A percentile compares a stretch with the other conserved stretches of the same genome.
These are phyloP conservation scores for Drosophila lacteicornis DNA, from an alignment of 1,140 invertebrate species.

Conservation along the genomic window DNA sequence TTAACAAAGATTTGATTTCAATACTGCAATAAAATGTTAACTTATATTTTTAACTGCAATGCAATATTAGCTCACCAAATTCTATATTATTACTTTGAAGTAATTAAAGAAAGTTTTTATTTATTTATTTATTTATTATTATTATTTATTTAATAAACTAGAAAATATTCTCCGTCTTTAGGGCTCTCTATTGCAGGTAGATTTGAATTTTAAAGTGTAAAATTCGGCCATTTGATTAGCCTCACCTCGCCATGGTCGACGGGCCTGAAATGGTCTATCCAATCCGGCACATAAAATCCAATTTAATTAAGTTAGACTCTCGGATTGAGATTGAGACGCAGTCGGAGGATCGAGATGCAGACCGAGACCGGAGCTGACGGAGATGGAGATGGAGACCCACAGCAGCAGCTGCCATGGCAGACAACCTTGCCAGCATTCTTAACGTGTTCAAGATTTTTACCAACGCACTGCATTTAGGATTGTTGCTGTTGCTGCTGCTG, in stretches of 20 bases:
- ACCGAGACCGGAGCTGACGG: conserved; percentile 12
- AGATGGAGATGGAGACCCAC: conserved; percentile 28
- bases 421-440: conserved; percentile 79
- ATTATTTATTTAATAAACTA: no score
- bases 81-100: no score
- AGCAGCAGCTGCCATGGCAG: conserved; percentile 52
- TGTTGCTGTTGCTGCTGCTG: conserved; percentile 32
- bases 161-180: no score
- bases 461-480: conserved; percentile 65
- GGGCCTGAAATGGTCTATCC: conserved; percentile 51
- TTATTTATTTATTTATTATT: no score
- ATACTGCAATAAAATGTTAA: no score
- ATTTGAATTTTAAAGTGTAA: conserved; percentile 5
- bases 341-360: conserved; percentile 42
- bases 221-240: conserved; percentile 67
- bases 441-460: conserved; percentile 73
- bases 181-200: neutral
- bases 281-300: conserved; percentile 63
- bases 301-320: conserved; percentile 74
- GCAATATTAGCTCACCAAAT: no score
- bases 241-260: conserved; percentile 43
- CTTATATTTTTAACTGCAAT: no score
- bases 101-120: no score
- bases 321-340: conserved; percentile 51
- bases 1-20: no score